Evolutionary conservation across 2,113 vertebrate genomes (phyloP).

Genomic region (Pollimyrus isidori): DNA sequence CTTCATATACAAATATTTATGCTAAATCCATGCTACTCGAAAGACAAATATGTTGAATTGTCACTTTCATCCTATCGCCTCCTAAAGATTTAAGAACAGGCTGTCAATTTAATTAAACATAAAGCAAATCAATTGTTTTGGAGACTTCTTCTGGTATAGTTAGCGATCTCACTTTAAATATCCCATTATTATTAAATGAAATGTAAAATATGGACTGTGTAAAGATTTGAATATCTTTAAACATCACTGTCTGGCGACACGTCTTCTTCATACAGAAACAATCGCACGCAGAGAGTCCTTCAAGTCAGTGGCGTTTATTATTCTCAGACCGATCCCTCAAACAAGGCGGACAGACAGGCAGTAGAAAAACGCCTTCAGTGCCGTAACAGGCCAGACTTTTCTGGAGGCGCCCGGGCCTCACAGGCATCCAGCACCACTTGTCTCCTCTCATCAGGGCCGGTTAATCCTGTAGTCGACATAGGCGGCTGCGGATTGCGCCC

Average conservation of each 20-base stretch:
- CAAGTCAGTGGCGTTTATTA: constrained; percentile 56
- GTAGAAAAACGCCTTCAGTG: constrained; percentile 55
- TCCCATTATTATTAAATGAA: not conserved
- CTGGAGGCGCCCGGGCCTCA: constrained; percentile 63
- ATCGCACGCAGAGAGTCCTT: constrained; percentile 21
- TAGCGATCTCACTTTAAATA: not conserved
- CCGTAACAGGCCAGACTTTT: constrained; percentile 48
- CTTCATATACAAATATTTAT: not conserved
- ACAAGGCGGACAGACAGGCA: constrained; percentile 56
- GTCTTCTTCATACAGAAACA: not conserved
- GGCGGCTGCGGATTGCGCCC: not conserved
- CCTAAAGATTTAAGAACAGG: not conserved
- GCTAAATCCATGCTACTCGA: not conserved
- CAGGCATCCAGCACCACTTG: constrained; percentile 62
- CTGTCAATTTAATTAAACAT: not conserved
- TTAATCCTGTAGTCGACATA: not conserved
- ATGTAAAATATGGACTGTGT: not conserved
- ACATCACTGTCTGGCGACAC: not conserved
- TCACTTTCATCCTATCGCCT: not conserved
- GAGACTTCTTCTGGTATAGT: not conserved
- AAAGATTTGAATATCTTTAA: not conserved
- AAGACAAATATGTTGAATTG: not conserved
- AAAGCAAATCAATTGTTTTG: not conserved
- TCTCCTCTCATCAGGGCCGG: constrained; percentile 40
- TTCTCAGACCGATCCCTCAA: constrained; percentile 42